A percentile compares a stretch with the other conserved stretches of the same genome.
phyloP scores from a whole-genome alignment of 2,888 invertebrate species.

The Philereme transversata region DNA sequence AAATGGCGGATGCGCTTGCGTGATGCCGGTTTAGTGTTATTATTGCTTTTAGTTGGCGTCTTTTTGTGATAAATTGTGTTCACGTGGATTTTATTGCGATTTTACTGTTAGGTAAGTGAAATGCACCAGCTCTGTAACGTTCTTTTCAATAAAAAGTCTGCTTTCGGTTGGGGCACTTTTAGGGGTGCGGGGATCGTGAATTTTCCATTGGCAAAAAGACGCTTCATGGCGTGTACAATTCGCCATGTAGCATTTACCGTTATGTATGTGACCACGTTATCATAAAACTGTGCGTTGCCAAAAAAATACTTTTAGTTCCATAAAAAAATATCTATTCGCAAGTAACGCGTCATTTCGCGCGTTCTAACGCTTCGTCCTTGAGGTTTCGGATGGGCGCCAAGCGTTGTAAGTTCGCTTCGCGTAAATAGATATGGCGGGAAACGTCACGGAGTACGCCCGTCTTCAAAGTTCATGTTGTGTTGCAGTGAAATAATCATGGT shows the following conservation, averaged over 20 bases:
- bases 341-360: constrained; percentile 55
- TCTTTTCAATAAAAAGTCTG: constrained; percentile 3
- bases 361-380: constrained; percentile 64
- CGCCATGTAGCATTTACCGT: constrained; percentile 61
- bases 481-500: constrained; percentile 58
- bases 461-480: constrained; percentile 14
- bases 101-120: constrained; percentile 55
- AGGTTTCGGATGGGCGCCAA: constrained; percentile 67
- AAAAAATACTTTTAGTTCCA: constrained; percentile 32
- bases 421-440: constrained; percentile 64
- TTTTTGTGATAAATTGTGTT: constrained; percentile 60
- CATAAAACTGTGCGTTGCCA: constrained; percentile 41
- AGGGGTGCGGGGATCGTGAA: constrained; percentile 55
- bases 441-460: constrained; percentile 36
- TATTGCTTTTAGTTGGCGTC: constrained; percentile 76
- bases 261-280: constrained; percentile 45
- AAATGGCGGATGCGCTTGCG: constrained; percentile 82
- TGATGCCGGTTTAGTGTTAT: constrained; percentile 82
- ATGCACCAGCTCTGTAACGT: constrained; percentile 3
- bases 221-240: constrained; percentile 70
- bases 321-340: constrained; percentile 35
- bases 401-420: constrained; percentile 43
- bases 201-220: constrained; percentile 75
- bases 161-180: constrained; percentile 27
- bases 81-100: constrained; percentile 56